These are phyloP conservation scores for Prosopocoilus inquinatus DNA, from an alignment of 2,888 invertebrate species.

Conservation along the genomic window DNA sequence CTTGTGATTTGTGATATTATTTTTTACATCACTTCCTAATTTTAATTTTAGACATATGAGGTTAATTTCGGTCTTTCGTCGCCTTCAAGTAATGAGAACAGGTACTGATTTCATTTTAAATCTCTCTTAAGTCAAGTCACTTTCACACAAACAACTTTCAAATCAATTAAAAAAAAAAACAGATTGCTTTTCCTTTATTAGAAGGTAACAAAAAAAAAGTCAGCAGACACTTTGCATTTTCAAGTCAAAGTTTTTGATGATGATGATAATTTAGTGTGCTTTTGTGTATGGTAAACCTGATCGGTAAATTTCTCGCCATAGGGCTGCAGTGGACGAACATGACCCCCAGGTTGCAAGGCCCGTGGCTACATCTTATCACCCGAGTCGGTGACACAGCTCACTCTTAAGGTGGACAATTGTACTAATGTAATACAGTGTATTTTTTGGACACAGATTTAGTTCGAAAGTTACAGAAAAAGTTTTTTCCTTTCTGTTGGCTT, in stretches of 20 bases:
- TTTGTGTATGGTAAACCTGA: slow-evolving; percentile 42
- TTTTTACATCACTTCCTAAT: slow-evolving; percentile 50
- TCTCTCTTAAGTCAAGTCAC: slow-evolving; percentile 14
- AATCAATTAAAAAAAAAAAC: background rate
- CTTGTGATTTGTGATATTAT: too few species aligned
- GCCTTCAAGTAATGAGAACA: slow-evolving; percentile 47
- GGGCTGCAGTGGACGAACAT: slow-evolving; percentile 46
- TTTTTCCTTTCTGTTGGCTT: background rate
- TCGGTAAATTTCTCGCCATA: slow-evolving; percentile 52
- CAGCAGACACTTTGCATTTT: background rate
- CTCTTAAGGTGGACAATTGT: slow-evolving; percentile 31
- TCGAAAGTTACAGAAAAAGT: background rate
- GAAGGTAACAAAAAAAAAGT: background rate
- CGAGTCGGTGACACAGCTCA: slow-evolving; percentile 41
- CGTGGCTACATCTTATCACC: slow-evolving; percentile 43
- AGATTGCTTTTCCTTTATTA: background rate
- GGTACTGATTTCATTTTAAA: slow-evolving; percentile 45
- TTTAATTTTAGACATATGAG: slow-evolving; percentile 53
- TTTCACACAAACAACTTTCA: background rate
- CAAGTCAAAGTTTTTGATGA: background rate
- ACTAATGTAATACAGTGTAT: slow-evolving; percentile 13
- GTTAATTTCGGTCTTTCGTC: slow-evolving; percentile 52
- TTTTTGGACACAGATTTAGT: background rate
- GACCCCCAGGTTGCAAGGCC: slow-evolving; percentile 41
- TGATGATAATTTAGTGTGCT: slow-evolving; percentile 15